Base-by-base conservation (phyloP, 2,113 vertebrate genomes). In the Lepus americanus region DNA sequence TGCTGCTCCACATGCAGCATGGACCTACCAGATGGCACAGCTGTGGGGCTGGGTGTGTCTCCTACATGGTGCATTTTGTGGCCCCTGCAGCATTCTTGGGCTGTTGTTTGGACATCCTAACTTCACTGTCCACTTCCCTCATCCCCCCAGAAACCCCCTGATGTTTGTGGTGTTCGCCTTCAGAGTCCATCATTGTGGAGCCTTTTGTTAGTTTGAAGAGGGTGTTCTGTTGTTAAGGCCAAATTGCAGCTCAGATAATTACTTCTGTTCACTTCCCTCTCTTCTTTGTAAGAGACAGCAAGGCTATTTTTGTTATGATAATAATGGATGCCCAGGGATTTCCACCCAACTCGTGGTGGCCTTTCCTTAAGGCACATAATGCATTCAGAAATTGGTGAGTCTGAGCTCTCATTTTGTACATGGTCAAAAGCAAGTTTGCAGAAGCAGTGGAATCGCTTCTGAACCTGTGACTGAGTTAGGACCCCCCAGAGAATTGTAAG, bases 231-330 rank as follows among this genome's bases (percentile, higher is more conserved):
- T 94, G 88, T 95, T 36, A 95, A 77, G 89, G 74, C 59, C 79
- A 94, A 95, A 96, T 95, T 91, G 95, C 31, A 94, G 51, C 13
- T 90, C 94, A 49, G 78, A 64, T 89, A 95, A 94, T 95, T 86
- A 80, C 92, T 92, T 94, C 25, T 66, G 61, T 89, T 96, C 70
- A 81, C 49, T 87, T 93, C n/a, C 36, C 49, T 94, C 70, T 88
- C 23, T 20, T 90, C 36, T 92, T 92, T 94, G 84, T 96, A 76
- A 92, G 79, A 96, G 69, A 90, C 23, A 85, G 73, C n/a, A 59
- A 61, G 91, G 80, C 55, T 93, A 79, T 95, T 96, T 94, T 92
- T 92, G 39, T 89, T 93, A 85, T 78, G 82, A 74, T 94, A 86
- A 95, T 96, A 96, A 77, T 94, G 77, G 73, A 89, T 89, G 79